A percentile compares a stretch with the other conserved stretches of the same genome.
These are phyloP conservation scores for Novumbra hubbsi DNA, from an alignment of 2,797 vertebrate genomes.

Conservation along the genomic window DNA sequence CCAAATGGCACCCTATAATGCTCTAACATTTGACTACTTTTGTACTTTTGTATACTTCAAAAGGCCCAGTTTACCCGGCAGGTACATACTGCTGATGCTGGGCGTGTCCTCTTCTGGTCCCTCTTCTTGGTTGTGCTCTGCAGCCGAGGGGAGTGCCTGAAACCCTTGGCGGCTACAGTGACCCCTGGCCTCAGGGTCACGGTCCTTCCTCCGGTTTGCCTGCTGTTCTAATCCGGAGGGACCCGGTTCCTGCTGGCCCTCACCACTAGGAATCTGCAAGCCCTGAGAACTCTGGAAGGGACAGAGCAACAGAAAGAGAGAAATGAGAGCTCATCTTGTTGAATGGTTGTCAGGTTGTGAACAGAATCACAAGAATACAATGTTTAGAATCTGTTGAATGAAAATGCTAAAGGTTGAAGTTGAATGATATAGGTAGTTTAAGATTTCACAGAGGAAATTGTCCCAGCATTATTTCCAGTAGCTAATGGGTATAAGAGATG, in stretches of 20 bases:
- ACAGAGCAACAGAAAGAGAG: not conserved
- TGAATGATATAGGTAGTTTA: no score
- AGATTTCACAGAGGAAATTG: not conserved
- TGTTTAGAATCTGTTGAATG: no score
- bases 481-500: no score
- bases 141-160: slow-evolving; percentile 49
- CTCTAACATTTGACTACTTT: no score
- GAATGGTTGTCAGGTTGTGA: not conserved
- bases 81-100: slow-evolving; percentile 74
- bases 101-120: slow-evolving; percentile 67
- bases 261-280: slow-evolving; percentile 67
- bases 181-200: not conserved
- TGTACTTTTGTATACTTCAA: not conserved
- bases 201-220: slow-evolving; percentile 15
- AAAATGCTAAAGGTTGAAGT: no score
- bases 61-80: slow-evolving; percentile 70
- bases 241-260: slow-evolving; percentile 56
- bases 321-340: not conserved
- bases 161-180: slow-evolving; percentile 17
- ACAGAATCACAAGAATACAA: no score
- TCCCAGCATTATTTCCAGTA: not conserved
- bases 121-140: slow-evolving; percentile 79
- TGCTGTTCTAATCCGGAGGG: slow-evolving; percentile 47
- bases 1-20: no score
- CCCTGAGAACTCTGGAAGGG: slow-evolving; percentile 53